phyloP scores from a whole-genome alignment of 1,140 invertebrate genomes.

The Drosophila lacertosa region DNA sequence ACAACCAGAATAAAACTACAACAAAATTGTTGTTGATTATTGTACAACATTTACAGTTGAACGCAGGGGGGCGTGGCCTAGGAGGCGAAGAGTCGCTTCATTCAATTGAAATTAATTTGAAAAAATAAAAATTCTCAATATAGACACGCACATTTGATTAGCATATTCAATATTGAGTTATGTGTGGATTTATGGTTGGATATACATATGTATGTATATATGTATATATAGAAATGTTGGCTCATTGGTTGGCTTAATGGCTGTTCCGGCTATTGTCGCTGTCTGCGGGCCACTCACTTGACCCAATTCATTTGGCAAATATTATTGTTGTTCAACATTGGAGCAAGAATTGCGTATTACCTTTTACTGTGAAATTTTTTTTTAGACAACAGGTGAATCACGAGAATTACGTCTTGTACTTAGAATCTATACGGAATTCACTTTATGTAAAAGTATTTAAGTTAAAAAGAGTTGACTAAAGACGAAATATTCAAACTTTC shows the following conservation, averaged over 20 bases:
- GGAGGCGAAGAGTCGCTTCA: constrained; percentile 32
- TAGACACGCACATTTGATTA: constrained; percentile 71
- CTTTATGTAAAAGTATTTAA: too few relatives aligned
- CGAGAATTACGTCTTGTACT: too few relatives aligned
- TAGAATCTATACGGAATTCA: too few relatives aligned
- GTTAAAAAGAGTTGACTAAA: too few relatives aligned
- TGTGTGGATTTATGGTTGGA: constrained; percentile 17
- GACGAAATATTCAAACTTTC: too few relatives aligned
- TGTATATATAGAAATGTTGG: constrained; percentile 8
- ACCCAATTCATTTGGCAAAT: constrained; percentile 76
- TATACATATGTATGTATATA: constrained; percentile 7
- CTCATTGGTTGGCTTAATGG: constrained; percentile 57
- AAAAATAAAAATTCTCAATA: constrained; percentile 37
- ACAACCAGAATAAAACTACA: constrained; percentile 9
- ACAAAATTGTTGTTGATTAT: constrained; percentile 52
- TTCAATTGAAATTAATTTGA: constrained; percentile 45
- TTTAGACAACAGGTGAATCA: too few relatives aligned
- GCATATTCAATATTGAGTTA: constrained; percentile 53
- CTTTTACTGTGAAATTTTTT: constrained; percentile 17
- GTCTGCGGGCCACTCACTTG: constrained; percentile 52
- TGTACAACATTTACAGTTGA: constrained; percentile 80
- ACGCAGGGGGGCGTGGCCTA: constrained; percentile 1
- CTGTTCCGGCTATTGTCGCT: constrained; percentile 18
- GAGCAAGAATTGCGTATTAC: background rate
- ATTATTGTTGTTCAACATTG: constrained; percentile 44